Percentiles rank a stretch among this genome's conserved stretches.
phyloP scores from a whole-genome alignment of 2,113 vertebrate genomes.

The Grantiella picta region DNA sequence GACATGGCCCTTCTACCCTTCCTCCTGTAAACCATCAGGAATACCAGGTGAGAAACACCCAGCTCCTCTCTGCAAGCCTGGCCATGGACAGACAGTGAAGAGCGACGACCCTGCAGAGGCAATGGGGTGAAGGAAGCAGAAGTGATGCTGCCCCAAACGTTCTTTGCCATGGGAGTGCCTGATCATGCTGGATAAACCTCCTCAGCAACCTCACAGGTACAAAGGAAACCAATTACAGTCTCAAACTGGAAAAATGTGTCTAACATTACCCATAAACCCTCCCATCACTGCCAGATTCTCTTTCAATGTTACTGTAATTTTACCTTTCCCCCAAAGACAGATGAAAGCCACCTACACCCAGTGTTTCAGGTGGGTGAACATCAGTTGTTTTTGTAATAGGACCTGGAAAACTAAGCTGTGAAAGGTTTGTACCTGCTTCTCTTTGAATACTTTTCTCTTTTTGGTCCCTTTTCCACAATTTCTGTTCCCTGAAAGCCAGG shows the following conservation, averaged over 20 bases:
- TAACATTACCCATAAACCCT: not conserved
- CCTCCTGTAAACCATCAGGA: not conserved
- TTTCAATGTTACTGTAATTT: not conserved
- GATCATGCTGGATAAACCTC: not conserved
- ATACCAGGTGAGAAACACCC: not conserved
- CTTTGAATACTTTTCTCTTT: not conserved
- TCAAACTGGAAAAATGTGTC: not conserved
- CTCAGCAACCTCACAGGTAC: not conserved
- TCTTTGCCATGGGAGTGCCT: not conserved
- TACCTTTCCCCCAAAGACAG: not conserved
- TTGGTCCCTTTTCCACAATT: not conserved
- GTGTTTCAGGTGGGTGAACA: not conserved
- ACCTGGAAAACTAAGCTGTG: not conserved
- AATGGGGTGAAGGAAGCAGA: not conserved
- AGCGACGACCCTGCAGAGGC: not conserved
- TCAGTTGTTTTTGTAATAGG: not conserved
- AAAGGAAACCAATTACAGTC: not conserved
- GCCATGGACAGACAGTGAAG: rapidly evolving
- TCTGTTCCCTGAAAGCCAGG: not conserved
- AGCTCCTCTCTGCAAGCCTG: not conserved
- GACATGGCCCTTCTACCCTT: not conserved
- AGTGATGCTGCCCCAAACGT: not conserved
- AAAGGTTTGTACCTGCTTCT: not conserved
- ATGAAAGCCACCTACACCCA: not conserved
- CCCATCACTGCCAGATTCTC: not conserved